Evolutionary conservation across 2,113 vertebrate species (phyloP), one percentile per base, ranked within the genome.

Genomic region (Macquaria ambigua): DNA sequence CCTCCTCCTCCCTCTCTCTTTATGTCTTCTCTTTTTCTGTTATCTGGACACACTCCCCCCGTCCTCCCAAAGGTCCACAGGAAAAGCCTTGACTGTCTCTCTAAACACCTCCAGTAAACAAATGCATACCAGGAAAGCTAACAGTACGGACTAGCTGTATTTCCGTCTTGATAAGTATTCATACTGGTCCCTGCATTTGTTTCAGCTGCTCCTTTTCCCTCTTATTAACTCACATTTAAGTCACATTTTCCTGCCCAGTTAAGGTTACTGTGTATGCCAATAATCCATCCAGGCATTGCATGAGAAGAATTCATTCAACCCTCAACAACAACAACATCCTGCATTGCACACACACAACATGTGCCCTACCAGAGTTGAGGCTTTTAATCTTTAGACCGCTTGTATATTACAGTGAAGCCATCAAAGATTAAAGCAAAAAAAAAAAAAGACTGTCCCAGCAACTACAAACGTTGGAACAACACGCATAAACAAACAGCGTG

Each of bases 41-140:
- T 87, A 82, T 88, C 82, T 74, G 71, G 63, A 77, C 82, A 78
- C 81, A 48, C 69, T 85, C 85, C 73, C 69, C 79, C 66, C 48
- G 12, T 64, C 71, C 34, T 87, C 90, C 82, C 89, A 78, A 62
- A 79, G 82, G 81, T 90, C 86, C 88, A 92, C 87, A 90, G 92
- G 84, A 93, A 93, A 90, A 88, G 88, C 61, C 78, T 82, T 0
- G 37, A 79, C 77, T 71, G 84, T 87, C 80, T 89, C 80, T 83
- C 66, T 88, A 81, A 90, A 89, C 84, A 90, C 84, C 77, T 64
- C 75, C 81, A 31, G 85, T 92, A 89, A 93, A 93, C 86, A 93
- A 78, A 91, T 46, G 43, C 81, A 89, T 84, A 83, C 66, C 85
- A 86, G 58, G 72, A 84, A 37, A 74, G 79, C 43, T 63, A 81